Conservation (phyloP, 2,797 vertebrate species). For the Cephalopachus bancanus region DNA sequence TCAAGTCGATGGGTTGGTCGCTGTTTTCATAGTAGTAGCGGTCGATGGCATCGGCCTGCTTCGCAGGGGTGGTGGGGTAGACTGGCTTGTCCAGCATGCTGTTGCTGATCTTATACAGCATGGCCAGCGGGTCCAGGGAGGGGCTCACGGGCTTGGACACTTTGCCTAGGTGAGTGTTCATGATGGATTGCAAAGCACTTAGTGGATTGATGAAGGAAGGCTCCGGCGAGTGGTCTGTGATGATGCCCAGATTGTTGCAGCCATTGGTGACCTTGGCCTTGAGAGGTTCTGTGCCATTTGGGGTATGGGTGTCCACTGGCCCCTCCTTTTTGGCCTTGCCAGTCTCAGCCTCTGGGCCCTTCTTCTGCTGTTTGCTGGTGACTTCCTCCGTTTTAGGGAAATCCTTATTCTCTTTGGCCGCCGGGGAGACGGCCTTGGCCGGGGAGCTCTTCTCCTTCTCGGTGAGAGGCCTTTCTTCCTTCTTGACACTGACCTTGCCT, state of each 20-base stretch:
- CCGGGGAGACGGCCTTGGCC: conserved; percentile 90
- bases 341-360: conserved; percentile 90
- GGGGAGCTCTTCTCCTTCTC: conserved; percentile 91
- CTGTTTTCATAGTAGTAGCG: conserved; percentile 95
- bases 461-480: conserved; percentile 91
- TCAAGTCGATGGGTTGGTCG: conserved; percentile 99
- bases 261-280: conserved; percentile 96
- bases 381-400: conserved; percentile 92
- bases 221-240: conserved; percentile 98
- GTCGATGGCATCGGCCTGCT: conserved; percentile 93
- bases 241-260: conserved; percentile 96
- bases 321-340: conserved; percentile 95
- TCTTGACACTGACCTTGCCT: conserved; percentile 93
- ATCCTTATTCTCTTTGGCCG: conserved; percentile 94
- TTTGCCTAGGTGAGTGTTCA: conserved; percentile 98
- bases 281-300: conserved; percentile 93
- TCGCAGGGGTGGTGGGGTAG: conserved; percentile 93
- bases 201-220: conserved; percentile 97
- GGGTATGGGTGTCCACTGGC: conserved; percentile 91
- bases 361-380: conserved; percentile 89
- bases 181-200: conserved; percentile 98
- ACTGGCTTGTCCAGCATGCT: conserved; percentile 98
- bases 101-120: conserved; percentile 98
- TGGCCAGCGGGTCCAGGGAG: conserved; percentile 96
- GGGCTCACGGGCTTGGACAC: conserved; percentile 95